Percentiles rank a stretch among this genome's conserved stretches.
Conservation (phyloP, 2,797 vertebrate genomes). For the Bovichtus diacanthus region DNA sequence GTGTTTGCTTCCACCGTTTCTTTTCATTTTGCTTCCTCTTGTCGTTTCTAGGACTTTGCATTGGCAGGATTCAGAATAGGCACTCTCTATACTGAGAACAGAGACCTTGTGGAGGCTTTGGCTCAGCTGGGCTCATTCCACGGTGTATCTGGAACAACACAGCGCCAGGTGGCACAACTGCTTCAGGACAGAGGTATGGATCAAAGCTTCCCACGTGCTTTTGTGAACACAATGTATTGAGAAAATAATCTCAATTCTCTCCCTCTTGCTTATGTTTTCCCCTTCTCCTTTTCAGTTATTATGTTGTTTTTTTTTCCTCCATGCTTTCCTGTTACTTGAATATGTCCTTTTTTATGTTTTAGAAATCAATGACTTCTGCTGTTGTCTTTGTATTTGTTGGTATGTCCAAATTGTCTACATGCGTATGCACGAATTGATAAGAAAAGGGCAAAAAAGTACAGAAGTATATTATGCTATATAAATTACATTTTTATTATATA, state of each 20-base stretch:
- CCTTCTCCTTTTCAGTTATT: too few species aligned
- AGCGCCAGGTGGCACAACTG: conserved; percentile 91
- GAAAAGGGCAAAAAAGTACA: too few species aligned
- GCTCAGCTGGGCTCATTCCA: conserved; percentile 91
- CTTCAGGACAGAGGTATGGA: conserved; percentile 90
- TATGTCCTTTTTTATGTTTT: too few species aligned
- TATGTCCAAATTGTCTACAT: too few species aligned
- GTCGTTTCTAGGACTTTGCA: conserved; percentile 90
- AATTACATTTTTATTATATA: too few species aligned
- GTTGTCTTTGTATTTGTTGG: too few species aligned
- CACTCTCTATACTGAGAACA: conserved; percentile 92
- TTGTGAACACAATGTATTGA: not conserved
- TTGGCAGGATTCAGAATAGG: conserved; percentile 92
- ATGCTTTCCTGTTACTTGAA: too few species aligned
- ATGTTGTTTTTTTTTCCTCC: too few species aligned
- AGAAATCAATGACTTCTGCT: too few species aligned
- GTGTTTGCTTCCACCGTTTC: conserved; percentile 11
- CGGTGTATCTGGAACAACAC: conserved; percentile 88
- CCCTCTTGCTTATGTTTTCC: too few species aligned
- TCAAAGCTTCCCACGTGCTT: not conserved
- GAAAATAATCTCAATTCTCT: not conserved
- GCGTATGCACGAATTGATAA: too few species aligned
- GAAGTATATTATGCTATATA: too few species aligned
- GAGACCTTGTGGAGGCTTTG: conserved; percentile 90
- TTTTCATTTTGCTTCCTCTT: conserved; percentile 17